Percentiles rank a stretch among this genome's conserved stretches.
These are phyloP conservation scores for Hycleus phaleratus DNA, from an alignment of 1,140 invertebrate species.

Conservation along the genomic window DNA sequence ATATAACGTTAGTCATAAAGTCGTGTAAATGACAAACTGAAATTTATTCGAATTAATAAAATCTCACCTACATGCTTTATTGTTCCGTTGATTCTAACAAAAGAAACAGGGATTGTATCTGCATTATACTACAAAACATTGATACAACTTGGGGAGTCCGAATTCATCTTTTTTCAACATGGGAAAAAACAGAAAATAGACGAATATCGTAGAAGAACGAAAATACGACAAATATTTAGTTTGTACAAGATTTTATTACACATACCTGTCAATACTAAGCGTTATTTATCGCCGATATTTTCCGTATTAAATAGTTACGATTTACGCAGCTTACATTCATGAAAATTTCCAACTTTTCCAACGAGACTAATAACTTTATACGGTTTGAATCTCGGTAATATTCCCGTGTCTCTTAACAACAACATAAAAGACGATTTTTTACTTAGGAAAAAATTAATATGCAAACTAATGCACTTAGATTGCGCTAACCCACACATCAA, in stretches of 20 bases:
- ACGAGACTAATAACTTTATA: no score
- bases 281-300: conserved; percentile 7
- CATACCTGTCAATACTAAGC: conserved; percentile 18
- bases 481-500: conserved; percentile 4
- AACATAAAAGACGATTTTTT: no score
- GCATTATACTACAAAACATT: background rate
- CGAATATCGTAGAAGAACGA: background rate
- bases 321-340: no score
- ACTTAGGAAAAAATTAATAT: background rate
- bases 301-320: no score
- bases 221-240: conserved; percentile 15
- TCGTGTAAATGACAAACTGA: conserved; percentile 2
- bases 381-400: no score
- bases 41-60: conserved; percentile 9
- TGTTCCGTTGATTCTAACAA: background rate
- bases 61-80: conserved; percentile 7
- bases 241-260: conserved; percentile 13
- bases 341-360: no score
- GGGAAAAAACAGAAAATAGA: background rate
- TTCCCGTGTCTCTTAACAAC: no score
- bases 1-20: background rate
- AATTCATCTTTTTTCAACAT: conserved; percentile 4
- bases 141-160: conserved; percentile 14
- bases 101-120: background rate
- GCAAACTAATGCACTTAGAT: conserved; percentile 12